These are phyloP conservation scores for Chaetops frenatus DNA, from an alignment of 2,113 vertebrate genomes.

Conservation along the genomic window DNA sequence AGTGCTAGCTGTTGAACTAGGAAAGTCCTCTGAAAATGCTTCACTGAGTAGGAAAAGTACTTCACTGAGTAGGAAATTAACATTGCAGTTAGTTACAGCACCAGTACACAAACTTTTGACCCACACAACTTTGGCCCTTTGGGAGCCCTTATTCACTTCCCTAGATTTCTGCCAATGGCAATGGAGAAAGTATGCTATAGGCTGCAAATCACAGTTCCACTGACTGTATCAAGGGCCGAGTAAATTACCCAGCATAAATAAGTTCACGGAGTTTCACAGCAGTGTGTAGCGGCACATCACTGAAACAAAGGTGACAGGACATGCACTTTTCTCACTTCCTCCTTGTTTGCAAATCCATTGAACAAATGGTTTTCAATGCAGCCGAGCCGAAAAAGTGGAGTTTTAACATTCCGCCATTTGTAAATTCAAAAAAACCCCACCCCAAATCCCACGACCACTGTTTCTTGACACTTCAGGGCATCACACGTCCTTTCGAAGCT, in stretches of 20 bases:
- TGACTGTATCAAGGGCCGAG: accelerated
- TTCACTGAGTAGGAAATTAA: not conserved
- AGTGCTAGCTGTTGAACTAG: not conserved
- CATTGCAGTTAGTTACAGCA: not conserved
- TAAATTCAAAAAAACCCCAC: not conserved
- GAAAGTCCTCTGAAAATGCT: not conserved
- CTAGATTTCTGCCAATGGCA: not conserved
- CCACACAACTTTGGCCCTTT: accelerated
- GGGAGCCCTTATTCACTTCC: not conserved
- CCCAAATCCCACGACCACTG: accelerated
- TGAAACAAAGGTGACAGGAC: not conserved
- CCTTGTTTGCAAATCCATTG: not conserved
- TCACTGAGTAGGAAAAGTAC: not conserved
- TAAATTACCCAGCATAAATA: not conserved
- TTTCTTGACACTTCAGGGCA: not conserved
- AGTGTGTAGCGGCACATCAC: accelerated
- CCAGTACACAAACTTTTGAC: not conserved
- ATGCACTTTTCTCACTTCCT: not conserved
- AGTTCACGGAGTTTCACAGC: not conserved
- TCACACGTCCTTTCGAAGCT: not conserved
- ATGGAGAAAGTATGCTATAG: not conserved
- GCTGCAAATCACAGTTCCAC: not conserved
- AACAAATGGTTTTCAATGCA: not conserved
- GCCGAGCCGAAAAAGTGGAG: accelerated
- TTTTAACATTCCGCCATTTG: not conserved